These are phyloP conservation scores for Artemia sinica DNA, from an alignment of 2,888 invertebrate species.

Conservation along the genomic window DNA sequence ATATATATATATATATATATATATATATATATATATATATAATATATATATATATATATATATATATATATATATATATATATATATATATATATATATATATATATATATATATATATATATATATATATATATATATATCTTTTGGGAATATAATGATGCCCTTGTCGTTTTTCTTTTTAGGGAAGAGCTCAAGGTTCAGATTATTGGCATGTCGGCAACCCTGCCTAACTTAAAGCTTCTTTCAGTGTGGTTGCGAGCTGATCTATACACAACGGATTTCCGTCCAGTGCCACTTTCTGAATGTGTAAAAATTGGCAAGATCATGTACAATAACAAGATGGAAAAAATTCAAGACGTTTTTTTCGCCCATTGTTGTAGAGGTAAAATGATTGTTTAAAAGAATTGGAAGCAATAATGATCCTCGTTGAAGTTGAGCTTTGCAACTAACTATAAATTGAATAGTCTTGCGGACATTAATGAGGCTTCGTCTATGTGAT, in stretches of 20 bases:
- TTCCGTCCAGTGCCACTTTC: conserved; percentile 76
- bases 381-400: background rate
- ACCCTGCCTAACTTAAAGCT: conserved; percentile 74
- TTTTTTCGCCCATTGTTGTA: conserved; percentile 4
- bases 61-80: conserved; percentile 7
- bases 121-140: background rate
- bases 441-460: no score
- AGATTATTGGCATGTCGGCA: conserved; percentile 94
- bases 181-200: conserved; percentile 41
- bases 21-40: rapidly evolving
- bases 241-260: conserved; percentile 71
- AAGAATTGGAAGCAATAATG: no score
- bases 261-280: conserved; percentile 65
- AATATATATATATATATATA: no score
- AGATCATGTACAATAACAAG: conserved; percentile 34
- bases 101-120: conserved; percentile 16
- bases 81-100: conserved; percentile 19
- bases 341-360: conserved; percentile 24
- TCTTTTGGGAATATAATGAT: conserved; percentile 29
- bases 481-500: no score
- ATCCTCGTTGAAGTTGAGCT: no score
- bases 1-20: no score
- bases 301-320: conserved; percentile 56
- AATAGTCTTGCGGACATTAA: no score
- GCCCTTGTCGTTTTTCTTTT: background rate